Evolutionary conservation across 2,888 invertebrate genomes (phyloP), one percentile per base, ranked within the genome.

Genomic region (Sarcophaga variegata): DNA sequence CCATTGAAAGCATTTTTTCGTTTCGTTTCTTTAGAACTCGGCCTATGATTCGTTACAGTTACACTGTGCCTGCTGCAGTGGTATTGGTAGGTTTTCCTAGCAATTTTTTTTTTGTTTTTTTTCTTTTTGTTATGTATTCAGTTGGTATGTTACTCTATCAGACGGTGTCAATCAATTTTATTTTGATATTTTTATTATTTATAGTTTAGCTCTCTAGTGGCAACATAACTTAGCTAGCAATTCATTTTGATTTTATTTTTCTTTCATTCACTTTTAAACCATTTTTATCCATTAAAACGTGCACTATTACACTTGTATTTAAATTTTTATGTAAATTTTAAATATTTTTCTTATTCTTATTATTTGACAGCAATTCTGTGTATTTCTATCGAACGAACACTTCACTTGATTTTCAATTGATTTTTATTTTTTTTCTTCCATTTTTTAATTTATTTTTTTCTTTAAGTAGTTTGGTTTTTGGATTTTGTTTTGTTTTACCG

Each of bases 101-200:
- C 27, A 27, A 0, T 5, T 27, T 27, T n/a, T n/a, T n/a, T n/a
- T n/a, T n/a, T n/a, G n/a, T 27, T n/a, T n/a, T 5, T 5, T 27
- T 27, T 27, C 5, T 6, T 27, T 27, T 6, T 6, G 0, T 2
- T 27, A 27, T 0, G 5, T 14, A 17, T 54, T 54, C 17, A 14
- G 54, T 54, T 54, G 20, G 54, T 14, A 49, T 49, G 3, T 17
- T 5, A 54, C 4, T 14, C 54, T 80, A 83, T 86, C 80, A 80
- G 80, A 80, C 83, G 80, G 76, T 83, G 86, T 86, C 83, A 86
- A 86, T 86, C 86, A 83, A 86, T 83, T 86, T 83, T 86, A 83
- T 83, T 86, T 83, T 86, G 80, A 81, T 83, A 81, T 86, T 86
- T 86, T 80, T 83, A 86, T 86, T 86, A 79, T 70, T 76, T 76